phyloP scores from a whole-genome alignment of 2,113 vertebrate genomes.

The Haliaeetus leucogaster region DNA sequence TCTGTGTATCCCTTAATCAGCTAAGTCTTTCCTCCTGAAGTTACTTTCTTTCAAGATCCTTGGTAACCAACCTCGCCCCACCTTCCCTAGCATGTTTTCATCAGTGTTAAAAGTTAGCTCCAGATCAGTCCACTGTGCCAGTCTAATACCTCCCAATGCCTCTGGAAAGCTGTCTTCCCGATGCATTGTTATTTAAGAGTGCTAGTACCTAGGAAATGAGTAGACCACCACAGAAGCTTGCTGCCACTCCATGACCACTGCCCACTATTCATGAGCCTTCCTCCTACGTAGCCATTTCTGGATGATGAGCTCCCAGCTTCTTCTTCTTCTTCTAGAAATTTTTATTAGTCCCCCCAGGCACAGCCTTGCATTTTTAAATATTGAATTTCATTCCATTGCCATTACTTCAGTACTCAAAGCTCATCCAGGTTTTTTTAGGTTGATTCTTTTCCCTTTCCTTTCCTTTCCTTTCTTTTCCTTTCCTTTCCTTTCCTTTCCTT shows the following conservation, averaged over 20 bases:
- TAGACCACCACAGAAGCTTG: not conserved
- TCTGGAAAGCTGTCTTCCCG: not conserved
- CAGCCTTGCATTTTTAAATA: slow-evolving; percentile 46
- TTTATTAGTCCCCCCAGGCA: slow-evolving; percentile 48
- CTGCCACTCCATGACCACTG: not conserved
- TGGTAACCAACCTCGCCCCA: not conserved
- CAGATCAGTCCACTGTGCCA: not conserved
- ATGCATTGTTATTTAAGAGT: not conserved
- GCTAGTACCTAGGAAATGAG: not conserved
- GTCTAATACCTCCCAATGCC: not conserved
- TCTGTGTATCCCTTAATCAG: not conserved
- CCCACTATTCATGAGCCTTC: not conserved
- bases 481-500: too few relatives aligned
- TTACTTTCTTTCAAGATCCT: not conserved
- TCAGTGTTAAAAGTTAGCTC: not conserved
- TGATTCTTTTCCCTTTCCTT: not conserved
- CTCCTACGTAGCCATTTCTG: not conserved
- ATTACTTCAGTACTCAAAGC: slow-evolving; percentile 42
- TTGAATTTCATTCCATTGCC: slow-evolving; percentile 43
- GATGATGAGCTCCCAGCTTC: not conserved
- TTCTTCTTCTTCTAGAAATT: slow-evolving; percentile 9
- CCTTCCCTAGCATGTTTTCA: not conserved
- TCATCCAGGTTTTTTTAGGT: not conserved
- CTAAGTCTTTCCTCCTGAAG: not conserved
- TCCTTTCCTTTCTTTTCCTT: too few relatives aligned